phyloP scores from a whole-genome alignment of 2,888 invertebrate species.

The Mechanitis messenoides region DNA sequence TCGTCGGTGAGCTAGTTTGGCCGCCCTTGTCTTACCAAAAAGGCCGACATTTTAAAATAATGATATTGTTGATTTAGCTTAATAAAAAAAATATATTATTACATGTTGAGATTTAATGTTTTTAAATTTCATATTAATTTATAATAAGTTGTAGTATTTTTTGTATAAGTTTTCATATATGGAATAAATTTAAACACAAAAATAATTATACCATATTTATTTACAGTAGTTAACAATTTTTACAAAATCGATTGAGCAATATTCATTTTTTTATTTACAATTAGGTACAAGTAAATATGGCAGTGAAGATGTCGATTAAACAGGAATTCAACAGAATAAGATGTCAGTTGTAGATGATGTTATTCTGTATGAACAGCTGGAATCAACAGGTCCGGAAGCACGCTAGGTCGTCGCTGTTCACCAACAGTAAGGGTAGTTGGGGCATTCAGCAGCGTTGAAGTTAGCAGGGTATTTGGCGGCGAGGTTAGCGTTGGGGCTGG shows the following conservation, averaged over 20 bases:
- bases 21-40: constrained; percentile 31
- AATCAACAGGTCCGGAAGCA: not conserved
- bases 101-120: not conserved
- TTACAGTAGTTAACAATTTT: constrained; percentile 41
- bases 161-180: not conserved
- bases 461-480: constrained; percentile 71
- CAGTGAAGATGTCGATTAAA: constrained; percentile 32
- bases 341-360: constrained; percentile 13
- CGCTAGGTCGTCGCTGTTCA: constrained; percentile 32
- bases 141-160: not conserved
- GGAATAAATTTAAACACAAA: constrained; percentile 8
- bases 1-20: constrained; percentile 29
- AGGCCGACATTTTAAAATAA: constrained; percentile 28
- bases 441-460: constrained; percentile 73
- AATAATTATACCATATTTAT: constrained; percentile 36
- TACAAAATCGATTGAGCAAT: constrained; percentile 37
- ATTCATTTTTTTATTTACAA: constrained; percentile 33
- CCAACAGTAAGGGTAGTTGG: constrained; percentile 78
- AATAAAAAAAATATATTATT: not conserved
- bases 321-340: constrained; percentile 32
- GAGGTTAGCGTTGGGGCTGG: constrained; percentile 48
- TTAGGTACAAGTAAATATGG: constrained; percentile 34
- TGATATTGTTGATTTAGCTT: constrained; percentile 17
- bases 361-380: not conserved
- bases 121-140: not conserved